Percentiles rank a stretch among this genome's conserved stretches.
Evolutionary conservation across 2,797 vertebrate species (phyloP).

Genomic region (Saxicola maurus): DNA sequence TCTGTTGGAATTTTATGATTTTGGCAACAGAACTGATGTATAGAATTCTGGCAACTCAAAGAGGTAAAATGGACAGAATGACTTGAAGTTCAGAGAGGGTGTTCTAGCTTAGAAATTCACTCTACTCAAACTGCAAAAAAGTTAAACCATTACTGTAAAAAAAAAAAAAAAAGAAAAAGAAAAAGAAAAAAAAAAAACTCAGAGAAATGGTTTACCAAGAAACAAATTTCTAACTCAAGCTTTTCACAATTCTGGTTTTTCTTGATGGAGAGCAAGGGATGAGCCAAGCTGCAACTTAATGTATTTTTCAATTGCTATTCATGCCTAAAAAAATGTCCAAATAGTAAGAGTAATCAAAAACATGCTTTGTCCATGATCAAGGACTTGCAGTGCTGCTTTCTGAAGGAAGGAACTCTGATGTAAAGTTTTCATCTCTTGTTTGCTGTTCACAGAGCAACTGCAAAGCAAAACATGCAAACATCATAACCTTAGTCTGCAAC

Average conservation of each 20-base stretch:
- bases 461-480: conserved; percentile 55
- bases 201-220: neutral
- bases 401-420: neutral
- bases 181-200: fast-evolving
- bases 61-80: neutral
- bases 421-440: conserved; percentile 28
- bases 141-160: neutral
- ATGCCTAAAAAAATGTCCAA: neutral
- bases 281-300: neutral
- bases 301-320: neutral
- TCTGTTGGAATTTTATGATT: neutral
- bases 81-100: neutral
- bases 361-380: neutral
- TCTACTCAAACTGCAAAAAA: neutral
- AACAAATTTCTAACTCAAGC: neutral
- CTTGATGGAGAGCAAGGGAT: neutral
- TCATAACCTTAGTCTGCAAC: conserved; percentile 31
- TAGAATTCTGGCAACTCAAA: neutral
- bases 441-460: conserved; percentile 23
- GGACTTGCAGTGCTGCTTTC: neutral
- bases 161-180: no score
- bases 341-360: neutral
- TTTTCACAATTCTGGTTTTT: neutral
- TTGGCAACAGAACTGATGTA: neutral
- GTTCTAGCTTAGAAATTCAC: neutral